These are phyloP conservation scores for Tachypleus tridentatus DNA, from an alignment of 1,140 invertebrate genomes.

Conservation along the genomic window DNA sequence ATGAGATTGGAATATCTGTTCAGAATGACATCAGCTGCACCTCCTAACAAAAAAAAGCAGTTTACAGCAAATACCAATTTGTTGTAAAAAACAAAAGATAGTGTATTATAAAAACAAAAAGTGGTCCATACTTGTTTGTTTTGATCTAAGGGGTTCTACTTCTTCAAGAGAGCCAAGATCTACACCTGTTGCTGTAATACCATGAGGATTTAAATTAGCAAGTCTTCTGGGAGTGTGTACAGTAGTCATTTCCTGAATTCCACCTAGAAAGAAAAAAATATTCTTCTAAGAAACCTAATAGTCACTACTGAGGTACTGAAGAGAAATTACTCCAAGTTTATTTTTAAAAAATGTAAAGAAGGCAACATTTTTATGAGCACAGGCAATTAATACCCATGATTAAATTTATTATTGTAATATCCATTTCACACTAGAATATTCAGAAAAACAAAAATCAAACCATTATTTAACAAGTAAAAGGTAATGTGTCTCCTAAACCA, in stretches of 20 bases:
- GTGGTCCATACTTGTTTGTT: constrained; percentile 4
- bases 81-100: too few species aligned
- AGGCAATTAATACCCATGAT: neutral
- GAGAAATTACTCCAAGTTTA: neutral
- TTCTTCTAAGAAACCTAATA: neutral
- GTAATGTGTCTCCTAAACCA: too few species aligned
- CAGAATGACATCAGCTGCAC: too few species aligned
- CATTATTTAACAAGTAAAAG: too few species aligned
- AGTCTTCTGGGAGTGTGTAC: neutral
- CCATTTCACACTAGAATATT: too few species aligned
- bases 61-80: too few species aligned
- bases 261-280: neutral
- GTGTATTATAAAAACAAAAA: too few species aligned
- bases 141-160: constrained; percentile 12
- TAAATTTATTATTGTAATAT: too few species aligned
- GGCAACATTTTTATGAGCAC: neutral
- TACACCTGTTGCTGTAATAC: constrained; percentile 14
- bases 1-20: too few species aligned
- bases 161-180: constrained; percentile 18
- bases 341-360: neutral
- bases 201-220: constrained; percentile 17
- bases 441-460: too few species aligned
- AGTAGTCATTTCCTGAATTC: neutral
- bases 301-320: neutral
- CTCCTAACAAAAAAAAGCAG: too few species aligned